Evolutionary conservation across 2,888 invertebrate genomes (phyloP), one percentile per base, ranked within the genome.

Genomic region (Mythimna pallens): DNA sequence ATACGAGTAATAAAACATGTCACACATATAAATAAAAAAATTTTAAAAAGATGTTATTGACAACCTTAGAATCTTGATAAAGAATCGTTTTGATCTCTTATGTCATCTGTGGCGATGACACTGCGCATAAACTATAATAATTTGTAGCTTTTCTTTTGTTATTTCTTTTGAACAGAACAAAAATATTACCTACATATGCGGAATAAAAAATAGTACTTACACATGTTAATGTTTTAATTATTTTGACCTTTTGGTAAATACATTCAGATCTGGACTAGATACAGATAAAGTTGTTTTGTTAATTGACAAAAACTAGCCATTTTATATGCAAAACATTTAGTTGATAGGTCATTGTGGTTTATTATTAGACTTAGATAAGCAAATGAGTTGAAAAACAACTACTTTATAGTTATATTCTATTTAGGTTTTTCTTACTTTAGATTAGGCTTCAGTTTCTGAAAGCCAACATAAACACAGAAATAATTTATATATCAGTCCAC

Each of bases 51-150:
- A 63, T 36, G 55, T 66, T 65, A 80, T 67, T 70, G 30, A 5
- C 14, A 62, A 76, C 50, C 14, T 63, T 20, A 72, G 59, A 57
- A 68, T 64, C 10, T 69, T 54, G 63, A 54, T 69, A 72, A 64
- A 63, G 9, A 64, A 72, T 30, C 10, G 6, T 58, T 81, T 61
- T 78, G 43, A 73, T 67, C 50, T 70, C 34, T 17, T 66, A 52
- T 17, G 1, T n/a, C 50, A n/a, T 52, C 50, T 52, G 50, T 20
- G 52, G 40, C 50, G 36, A 72, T 40, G 63, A 30, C 36, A 73
- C 34, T 76, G 65, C 68, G 47, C 40, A 77, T 10, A 22, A 3
- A 54, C n/a, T 43, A 30, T 30, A 4, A 34, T n/a, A 36, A 25
- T 54, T 52, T 68, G 7, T 30, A 34, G n/a, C 43, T 64, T 22